Base-by-base conservation (phyloP, 2,888 invertebrate species). In the Philonicus albiceps region DNA sequence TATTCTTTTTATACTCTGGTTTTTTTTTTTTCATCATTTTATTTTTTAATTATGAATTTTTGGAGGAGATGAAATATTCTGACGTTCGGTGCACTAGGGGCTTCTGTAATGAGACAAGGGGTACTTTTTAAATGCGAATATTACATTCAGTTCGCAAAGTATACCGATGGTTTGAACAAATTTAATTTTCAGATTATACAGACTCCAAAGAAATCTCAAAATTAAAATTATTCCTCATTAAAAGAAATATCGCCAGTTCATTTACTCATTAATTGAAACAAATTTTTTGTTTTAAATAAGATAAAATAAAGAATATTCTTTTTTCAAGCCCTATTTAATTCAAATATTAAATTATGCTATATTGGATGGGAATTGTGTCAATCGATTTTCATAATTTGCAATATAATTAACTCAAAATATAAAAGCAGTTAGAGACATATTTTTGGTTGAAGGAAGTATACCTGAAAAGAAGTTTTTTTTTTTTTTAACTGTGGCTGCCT, bases 11-110 rank as follows among this genome's bases (percentile, higher is more conserved):
- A 49, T 49, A 27, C 22, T 11, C 64, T 27, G 64, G 22, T 19
- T 40, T 40, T 37, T 76, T 76, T n/a, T 75, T 76, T 34, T 27
- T 22, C 37, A n/a, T n/a, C 40, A 22, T 76, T 76, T 74, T 31
- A 74, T 74, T 74, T 74, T 74, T 74, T 64, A 64, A 64, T 64
- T 64, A 64, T 64, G 64, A 64, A 64, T 64, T 64, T 64, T 64
- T 22, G 64, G 27, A 64, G 11, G 64, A 64, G 64, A 64, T 27
- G 64, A 64, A 55, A 55, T 11, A 22, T 22, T 19, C 64, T 8
- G 7, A 11, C 64, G 49, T 13, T 64, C 64, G 22, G 22, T 64
- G 22, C 64, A 27, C 11, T 64, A 19, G 49, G 27, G 64, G 64
- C 64, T 64, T 43, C 64, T 64, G 64, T 11, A 22, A 22, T 19